Base-by-base conservation (phyloP, 2,797 vertebrate genomes). In the Cichlasoma orientale region DNA sequence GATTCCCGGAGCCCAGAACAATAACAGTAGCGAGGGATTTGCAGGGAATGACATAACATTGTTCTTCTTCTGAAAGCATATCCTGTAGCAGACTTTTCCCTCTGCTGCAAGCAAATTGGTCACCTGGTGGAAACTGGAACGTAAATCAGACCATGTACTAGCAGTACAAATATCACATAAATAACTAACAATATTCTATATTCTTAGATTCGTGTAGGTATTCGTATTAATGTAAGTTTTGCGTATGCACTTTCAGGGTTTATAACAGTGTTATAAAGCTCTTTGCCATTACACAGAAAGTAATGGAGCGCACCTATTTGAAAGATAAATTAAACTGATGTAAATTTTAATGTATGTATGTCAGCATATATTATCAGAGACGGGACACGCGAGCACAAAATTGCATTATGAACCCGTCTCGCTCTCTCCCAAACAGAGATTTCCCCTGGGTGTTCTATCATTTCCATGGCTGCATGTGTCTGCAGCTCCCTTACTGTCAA, bases 401-500 rank as follows among this genome's bases (percentile, higher is more conserved):
- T 68, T 54, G 69, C 47, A n/a, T 80, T 55, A 44, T 66, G 84
- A 85, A 63, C 54, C 69, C 23, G 3, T 59, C 52, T 61, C 2
- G 23, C 61, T 71, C 38, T 66, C 82, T 76, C 70, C 86, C 69
- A 86, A 77, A 88, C 19, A 25, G n/a, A 75, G 47, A 66, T 81
- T 74, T 86, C 83, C 80, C 79, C 56, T 2, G 82, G 81, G 81
- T 78, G 68, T 70, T 61, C 76, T 83, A 75, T 80, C 82, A 85
- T 82, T 81, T 80, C 81, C 7, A 23, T 68, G 59, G 75, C 59
- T 90, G 86, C 70, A 53, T 86, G 74, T 86, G 75, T 88, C 69
- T 71, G 82, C 86, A 80, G 78, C 63, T 94, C 88, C 78, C 97
- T 95, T 96, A 98, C 97, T 94, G 75, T 97, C 97, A 94, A 98